Evolutionary conservation across 2,797 vertebrate species (phyloP).

Genomic region (Crocidura indochinensis): DNA sequence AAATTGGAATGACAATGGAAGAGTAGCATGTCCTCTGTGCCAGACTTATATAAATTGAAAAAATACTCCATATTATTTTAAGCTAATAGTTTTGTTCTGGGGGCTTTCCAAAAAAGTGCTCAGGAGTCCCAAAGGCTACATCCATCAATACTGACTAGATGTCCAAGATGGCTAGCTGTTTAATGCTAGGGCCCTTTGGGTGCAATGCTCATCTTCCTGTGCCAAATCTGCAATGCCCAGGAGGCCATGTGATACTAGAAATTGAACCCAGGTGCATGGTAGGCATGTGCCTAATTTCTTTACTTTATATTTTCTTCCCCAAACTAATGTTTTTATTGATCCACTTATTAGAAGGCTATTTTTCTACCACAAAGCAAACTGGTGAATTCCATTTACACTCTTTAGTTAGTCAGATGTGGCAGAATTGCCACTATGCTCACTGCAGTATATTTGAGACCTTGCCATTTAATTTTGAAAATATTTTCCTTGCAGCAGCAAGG

Average conservation of each 20-base stretch:
- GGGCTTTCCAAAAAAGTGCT: too few relatives aligned
- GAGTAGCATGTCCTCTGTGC: neutral
- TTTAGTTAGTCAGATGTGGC: conserved; percentile 6
- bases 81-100: neutral
- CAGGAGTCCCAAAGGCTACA: too few relatives aligned
- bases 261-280: too few relatives aligned
- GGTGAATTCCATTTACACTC: conserved; percentile 17
- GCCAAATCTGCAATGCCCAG: too few relatives aligned
- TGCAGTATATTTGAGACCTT: conserved; percentile 27
- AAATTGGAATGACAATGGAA: conserved; percentile 46
- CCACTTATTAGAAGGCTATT: conserved; percentile 45
- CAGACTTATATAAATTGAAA: conserved; percentile 25
- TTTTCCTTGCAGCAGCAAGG: conserved; percentile 27
- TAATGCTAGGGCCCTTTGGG: too few relatives aligned
- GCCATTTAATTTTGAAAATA: conserved; percentile 50
- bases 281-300: too few relatives aligned
- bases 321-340: neutral
- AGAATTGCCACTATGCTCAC: conserved; percentile 33
- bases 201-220: too few relatives aligned
- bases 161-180: too few relatives aligned
- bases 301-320: too few relatives aligned
- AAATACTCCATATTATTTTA: conserved; percentile 56
- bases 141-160: too few relatives aligned
- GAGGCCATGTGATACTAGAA: too few relatives aligned
- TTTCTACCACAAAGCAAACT: conserved; percentile 62